These are phyloP conservation scores for Sebastes minor DNA, from an alignment of 2,797 vertebrate species.

Conservation along the genomic window DNA sequence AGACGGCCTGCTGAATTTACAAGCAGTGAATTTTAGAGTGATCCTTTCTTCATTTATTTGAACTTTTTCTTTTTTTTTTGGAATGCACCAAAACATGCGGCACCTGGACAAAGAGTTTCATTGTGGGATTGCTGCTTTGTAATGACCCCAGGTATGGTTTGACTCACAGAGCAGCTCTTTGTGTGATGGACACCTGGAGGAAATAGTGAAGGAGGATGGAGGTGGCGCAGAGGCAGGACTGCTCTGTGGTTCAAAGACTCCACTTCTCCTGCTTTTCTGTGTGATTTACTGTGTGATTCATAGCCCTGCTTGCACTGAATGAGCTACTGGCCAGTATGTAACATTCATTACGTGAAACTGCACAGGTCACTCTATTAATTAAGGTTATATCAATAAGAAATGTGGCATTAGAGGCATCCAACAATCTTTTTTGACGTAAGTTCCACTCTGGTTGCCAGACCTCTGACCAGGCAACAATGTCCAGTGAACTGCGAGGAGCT, in stretches of 20 bases:
- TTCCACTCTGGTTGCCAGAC: conserved; percentile 23
- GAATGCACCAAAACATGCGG: conserved; percentile 1
- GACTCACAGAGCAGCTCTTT: conserved; percentile 55
- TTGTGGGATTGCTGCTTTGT: conserved; percentile 30
- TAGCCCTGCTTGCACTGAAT: background rate
- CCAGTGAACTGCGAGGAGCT: conserved; percentile 46
- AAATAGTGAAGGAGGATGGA: conserved; percentile 45
- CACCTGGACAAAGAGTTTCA: conserved; percentile 32
- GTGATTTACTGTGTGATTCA: conserved; percentile 22
- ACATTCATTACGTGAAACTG: conserved; percentile 2
- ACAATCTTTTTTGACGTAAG: background rate
- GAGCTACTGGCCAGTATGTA: background rate
- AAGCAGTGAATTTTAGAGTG: conserved; percentile 4
- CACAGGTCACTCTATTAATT: background rate
- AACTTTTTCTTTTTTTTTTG: background rate
- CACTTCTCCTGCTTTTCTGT: background rate
- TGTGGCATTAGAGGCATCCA: background rate
- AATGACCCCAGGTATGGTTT: conserved; percentile 35
- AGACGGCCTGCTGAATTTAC: conserved; percentile 17
- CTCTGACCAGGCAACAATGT: conserved; percentile 36
- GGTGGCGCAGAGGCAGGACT: conserved; percentile 20
- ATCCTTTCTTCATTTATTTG: conserved; percentile 11
- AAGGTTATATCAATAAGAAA: background rate
- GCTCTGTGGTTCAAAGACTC: conserved; percentile 33
- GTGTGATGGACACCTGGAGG: conserved; percentile 64